These are phyloP conservation scores for Archips xylosteana DNA, from an alignment of 2,888 invertebrate genomes.

Conservation along the genomic window DNA sequence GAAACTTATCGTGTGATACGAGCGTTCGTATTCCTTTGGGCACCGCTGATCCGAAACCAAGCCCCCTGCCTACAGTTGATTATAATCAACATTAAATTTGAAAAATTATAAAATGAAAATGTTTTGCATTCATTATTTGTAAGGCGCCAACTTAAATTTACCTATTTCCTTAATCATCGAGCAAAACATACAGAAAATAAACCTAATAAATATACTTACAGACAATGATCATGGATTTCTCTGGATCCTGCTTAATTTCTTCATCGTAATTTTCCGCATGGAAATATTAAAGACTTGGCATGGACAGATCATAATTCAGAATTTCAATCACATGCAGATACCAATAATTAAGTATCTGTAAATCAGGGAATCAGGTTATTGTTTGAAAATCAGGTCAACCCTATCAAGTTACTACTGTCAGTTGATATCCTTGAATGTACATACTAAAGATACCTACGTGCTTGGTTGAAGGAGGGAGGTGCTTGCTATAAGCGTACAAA, in stretches of 20 bases:
- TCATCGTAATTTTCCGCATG: conserved; percentile 27
- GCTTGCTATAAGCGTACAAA: too few relatives aligned
- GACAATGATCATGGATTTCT: conserved; percentile 6
- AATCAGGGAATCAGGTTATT: background rate
- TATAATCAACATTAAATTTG: too few relatives aligned
- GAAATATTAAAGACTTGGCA: conserved; percentile 24
- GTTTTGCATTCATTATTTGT: background rate
- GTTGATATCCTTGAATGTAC: background rate
- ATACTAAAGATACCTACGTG: background rate
- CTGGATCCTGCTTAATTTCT: conserved; percentile 43
- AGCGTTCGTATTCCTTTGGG: too few relatives aligned
- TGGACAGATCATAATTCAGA: conserved; percentile 22
- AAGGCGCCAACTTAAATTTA: background rate
- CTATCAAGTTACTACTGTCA: background rate
- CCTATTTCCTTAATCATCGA: too few relatives aligned
- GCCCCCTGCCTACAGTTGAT: too few relatives aligned
- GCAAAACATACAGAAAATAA: background rate
- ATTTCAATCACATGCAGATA: conserved; percentile 3
- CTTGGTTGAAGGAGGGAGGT: too few relatives aligned
- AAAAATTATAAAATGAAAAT: background rate
- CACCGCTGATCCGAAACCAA: too few relatives aligned
- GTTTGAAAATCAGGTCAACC: background rate
- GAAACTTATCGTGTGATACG: too few relatives aligned
- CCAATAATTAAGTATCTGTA: background rate
- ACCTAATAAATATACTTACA: conserved; percentile 12